Conservation (phyloP, 2,113 vertebrate genomes). For the Barbus barbus region DNA sequence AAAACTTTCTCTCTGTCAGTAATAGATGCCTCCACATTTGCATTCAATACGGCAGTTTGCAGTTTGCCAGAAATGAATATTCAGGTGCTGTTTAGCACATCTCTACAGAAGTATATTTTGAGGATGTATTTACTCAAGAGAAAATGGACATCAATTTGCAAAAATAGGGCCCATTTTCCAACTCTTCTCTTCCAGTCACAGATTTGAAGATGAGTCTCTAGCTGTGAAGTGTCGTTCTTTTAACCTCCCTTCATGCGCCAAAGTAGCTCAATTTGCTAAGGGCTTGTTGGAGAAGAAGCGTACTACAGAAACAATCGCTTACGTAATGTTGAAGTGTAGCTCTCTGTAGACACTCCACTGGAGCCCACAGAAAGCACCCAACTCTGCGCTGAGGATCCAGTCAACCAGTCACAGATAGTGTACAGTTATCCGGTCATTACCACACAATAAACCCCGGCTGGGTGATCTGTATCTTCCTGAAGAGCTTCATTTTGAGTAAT, state of each 20-base stretch:
- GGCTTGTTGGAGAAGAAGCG: constrained; percentile 51
- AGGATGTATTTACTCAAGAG: constrained; percentile 11
- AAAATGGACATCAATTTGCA: constrained; percentile 37
- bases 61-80: constrained; percentile 39
- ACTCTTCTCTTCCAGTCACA: constrained; percentile 46
- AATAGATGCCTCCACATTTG: background rate
- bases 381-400: constrained; percentile 6
- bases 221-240: constrained; percentile 55
- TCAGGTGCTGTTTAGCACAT: constrained; percentile 10
- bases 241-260: constrained; percentile 44
- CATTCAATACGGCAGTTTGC: background rate
- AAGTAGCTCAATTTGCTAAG: constrained; percentile 54
- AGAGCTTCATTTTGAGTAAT: background rate
- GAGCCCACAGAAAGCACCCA: constrained; percentile 5
- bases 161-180: constrained; percentile 40
- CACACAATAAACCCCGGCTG: background rate
- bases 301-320: constrained; percentile 57
- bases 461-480: background rate
- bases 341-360: constrained; percentile 38
- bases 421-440: background rate
- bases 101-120: constrained; percentile 41
- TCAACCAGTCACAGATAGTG: background rate
- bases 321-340: constrained; percentile 52
- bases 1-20: background rate
- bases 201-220: constrained; percentile 58